A percentile compares a stretch with the other conserved stretches of the same genome.
These are phyloP conservation scores for Drosophila trichaetosa DNA, from an alignment of 2,888 invertebrate species.

Conservation along the genomic window DNA sequence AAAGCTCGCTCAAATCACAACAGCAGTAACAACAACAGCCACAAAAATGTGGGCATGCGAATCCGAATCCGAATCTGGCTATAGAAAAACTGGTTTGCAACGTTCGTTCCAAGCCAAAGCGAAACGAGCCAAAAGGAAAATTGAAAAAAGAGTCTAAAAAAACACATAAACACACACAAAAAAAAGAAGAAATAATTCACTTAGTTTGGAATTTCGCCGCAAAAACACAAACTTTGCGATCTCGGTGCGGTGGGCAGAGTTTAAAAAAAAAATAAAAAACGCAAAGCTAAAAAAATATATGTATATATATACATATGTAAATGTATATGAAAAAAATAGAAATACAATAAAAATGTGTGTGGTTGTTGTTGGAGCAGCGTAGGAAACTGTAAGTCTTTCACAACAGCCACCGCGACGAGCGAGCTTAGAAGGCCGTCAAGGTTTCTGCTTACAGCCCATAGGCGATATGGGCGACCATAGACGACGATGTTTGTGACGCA, in stretches of 20 bases:
- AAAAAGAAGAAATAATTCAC: constrained; percentile 65
- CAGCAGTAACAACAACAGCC: constrained; percentile 29
- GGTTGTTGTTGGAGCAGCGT: constrained; percentile 50
- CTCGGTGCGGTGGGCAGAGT: constrained; percentile 57
- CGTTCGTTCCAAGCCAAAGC: constrained; percentile 67
- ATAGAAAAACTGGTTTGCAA: constrained; percentile 70
- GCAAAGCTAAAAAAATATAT: constrained; percentile 15
- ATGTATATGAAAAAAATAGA: neutral
- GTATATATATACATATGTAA: neutral
- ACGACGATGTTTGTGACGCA: constrained; percentile 21
- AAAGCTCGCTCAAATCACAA: constrained; percentile 57
- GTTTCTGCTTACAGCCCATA: constrained; percentile 61
- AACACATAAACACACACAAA: constrained; percentile 27
- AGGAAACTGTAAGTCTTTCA: constrained; percentile 72
- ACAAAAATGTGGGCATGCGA: constrained; percentile 71
- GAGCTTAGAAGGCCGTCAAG: constrained; percentile 73
- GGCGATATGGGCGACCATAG: constrained; percentile 13
- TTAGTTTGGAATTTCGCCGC: constrained; percentile 80
- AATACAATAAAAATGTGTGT: constrained; percentile 33
- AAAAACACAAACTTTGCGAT: constrained; percentile 51
- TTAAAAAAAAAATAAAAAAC: constrained; percentile 13
- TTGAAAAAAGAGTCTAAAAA: constrained; percentile 63
- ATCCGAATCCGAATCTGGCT: constrained; percentile 71
- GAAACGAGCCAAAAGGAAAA: constrained; percentile 77
- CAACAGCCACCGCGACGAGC: constrained; percentile 46